Evolutionary conservation across 2,797 vertebrate genomes (phyloP).

Genomic region (Acomys russatus): DNA sequence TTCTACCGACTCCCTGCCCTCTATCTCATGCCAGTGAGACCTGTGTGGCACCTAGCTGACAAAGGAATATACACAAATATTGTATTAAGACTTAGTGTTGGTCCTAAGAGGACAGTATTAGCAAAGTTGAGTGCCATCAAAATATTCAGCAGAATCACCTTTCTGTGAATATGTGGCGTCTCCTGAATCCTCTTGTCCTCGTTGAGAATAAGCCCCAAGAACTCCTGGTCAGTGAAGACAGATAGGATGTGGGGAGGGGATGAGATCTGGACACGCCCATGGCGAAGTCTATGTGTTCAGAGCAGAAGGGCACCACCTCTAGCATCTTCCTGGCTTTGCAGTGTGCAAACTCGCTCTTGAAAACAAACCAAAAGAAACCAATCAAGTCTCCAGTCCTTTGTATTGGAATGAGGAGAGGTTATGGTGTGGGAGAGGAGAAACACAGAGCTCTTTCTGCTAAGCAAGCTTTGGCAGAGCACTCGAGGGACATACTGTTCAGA

Average conservation of each 20-base stretch:
- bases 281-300: background rate
- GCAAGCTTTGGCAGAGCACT: constrained; percentile 62
- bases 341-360: constrained; percentile 30
- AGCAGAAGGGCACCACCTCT: background rate
- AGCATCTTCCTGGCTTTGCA: background rate
- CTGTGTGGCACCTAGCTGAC: background rate
- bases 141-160: background rate
- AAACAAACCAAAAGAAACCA: constrained; percentile 14
- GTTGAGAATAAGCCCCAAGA: background rate
- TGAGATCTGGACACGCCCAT: background rate
- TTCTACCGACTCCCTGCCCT: background rate
- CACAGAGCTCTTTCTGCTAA: constrained; percentile 62
- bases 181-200: background rate
- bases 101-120: background rate
- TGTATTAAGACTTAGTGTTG: background rate
- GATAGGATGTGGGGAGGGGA: background rate
- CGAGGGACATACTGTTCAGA: constrained; percentile 40
- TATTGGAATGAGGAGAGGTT: constrained; percentile 13
- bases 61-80: background rate
- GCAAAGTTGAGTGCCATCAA: background rate
- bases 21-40: background rate
- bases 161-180: background rate
- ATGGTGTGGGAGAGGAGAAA: background rate
- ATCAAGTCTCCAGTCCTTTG: background rate
- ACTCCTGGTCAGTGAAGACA: background rate